Evolutionary conservation across 2,797 vertebrate species (phyloP).

Genomic region (Periophthalmus magnuspinnatus): DNA sequence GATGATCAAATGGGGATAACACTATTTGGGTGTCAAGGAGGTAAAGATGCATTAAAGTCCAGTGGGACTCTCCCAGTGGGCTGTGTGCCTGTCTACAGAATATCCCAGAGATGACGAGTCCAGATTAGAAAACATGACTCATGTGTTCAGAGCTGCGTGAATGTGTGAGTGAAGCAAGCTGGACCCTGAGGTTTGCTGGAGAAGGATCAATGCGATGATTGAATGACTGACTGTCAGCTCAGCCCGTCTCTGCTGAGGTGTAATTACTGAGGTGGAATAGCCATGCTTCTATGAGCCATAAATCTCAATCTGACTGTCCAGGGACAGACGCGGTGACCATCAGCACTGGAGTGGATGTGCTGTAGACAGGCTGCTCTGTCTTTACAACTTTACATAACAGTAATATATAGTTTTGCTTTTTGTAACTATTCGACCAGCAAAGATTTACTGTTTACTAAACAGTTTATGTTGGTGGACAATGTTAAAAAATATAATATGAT

Average conservation of each 20-base stretch:
- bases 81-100: background rate
- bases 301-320: constrained; percentile 43
- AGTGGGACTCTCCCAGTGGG: constrained; percentile 20
- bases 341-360: constrained; percentile 18
- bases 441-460: background rate
- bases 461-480: background rate
- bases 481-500: background rate
- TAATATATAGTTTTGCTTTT: background rate
- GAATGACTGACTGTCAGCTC: constrained; percentile 52
- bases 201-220: constrained; percentile 58
- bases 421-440: background rate
- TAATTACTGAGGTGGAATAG: constrained; percentile 57
- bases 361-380: constrained; percentile 7
- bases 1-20: constrained; percentile 33
- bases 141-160: constrained; percentile 12
- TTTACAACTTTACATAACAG: constrained; percentile 13
- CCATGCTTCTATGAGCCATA: constrained; percentile 44
- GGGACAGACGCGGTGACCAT: constrained; percentile 27
- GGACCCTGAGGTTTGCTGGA: constrained; percentile 28
- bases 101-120: constrained; percentile 19
- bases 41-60: constrained; percentile 46
- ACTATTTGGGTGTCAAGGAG: constrained; percentile 17
- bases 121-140: constrained; percentile 37
- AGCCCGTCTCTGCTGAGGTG: constrained; percentile 40
- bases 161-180: constrained; percentile 10